A percentile compares a stretch with the other conserved stretches of the same genome.
These are phyloP conservation scores for Polyergus mexicanus DNA, from an alignment of 1,140 invertebrate species.

Conservation along the genomic window DNA sequence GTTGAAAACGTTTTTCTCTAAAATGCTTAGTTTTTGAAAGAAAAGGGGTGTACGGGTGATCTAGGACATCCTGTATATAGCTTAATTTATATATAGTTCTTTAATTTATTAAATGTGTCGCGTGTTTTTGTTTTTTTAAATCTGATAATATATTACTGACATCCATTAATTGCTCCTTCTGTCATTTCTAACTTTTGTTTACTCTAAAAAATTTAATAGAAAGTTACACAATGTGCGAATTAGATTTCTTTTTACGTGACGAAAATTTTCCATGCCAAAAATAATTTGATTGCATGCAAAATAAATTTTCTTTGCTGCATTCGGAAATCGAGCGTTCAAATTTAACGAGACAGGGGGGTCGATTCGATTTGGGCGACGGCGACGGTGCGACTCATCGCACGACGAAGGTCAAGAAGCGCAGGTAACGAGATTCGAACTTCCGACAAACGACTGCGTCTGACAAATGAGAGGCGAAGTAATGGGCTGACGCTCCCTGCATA, in stretches of 20 bases:
- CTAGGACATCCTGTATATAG: too few relatives aligned
- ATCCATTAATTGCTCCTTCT: too few relatives aligned
- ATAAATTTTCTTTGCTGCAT: not conserved
- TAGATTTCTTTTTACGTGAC: not conserved
- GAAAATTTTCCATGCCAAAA: not conserved
- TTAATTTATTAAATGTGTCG: too few relatives aligned
- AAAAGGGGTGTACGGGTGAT: too few relatives aligned
- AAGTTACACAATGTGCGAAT: not conserved
- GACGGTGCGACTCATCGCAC: conserved; percentile 1
- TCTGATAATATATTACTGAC: too few relatives aligned
- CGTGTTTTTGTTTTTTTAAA: too few relatives aligned
- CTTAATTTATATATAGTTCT: too few relatives aligned
- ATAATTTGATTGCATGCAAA: not conserved
- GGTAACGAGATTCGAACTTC: conserved; percentile 48
- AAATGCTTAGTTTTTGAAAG: too few relatives aligned
- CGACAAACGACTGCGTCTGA: conserved; percentile 38
- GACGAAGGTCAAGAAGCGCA: conserved; percentile 51
- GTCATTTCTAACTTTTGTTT: too few relatives aligned
- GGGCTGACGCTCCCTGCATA: conserved; percentile 54
- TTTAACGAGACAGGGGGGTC: not conserved
- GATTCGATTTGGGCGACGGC: conserved; percentile 7
- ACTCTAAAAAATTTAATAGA: not conserved
- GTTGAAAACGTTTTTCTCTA: too few relatives aligned
- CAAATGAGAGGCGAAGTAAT: conserved; percentile 64
- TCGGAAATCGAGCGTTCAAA: not conserved